A percentile compares a stretch with the other conserved stretches of the same genome.
phyloP scores from a whole-genome alignment of 2,888 invertebrate species.

The Atrina japonica region DNA sequence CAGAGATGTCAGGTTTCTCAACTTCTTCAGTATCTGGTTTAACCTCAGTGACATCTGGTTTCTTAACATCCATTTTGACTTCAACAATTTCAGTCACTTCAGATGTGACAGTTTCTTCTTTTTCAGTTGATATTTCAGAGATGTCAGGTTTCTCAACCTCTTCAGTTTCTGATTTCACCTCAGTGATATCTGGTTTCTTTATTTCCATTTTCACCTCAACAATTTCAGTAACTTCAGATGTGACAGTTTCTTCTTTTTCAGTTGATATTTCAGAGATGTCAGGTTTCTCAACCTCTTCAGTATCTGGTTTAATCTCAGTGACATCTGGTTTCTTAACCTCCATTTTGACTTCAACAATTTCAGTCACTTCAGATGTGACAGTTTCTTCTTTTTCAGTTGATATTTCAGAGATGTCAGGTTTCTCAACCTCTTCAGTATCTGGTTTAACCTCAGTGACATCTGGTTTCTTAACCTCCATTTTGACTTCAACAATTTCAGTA shows the following conservation, averaged over 20 bases:
- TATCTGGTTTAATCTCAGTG: background rate
- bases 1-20: background rate
- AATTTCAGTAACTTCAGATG: background rate
- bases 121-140: slow-evolving; percentile 3
- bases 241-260: slow-evolving; percentile 7
- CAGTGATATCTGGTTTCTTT: background rate
- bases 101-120: slow-evolving; percentile 7
- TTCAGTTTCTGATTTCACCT: background rate
- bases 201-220: background rate
- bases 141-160: background rate
- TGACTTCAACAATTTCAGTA: background rate
- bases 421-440: background rate
- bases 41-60: slow-evolving; percentile 21
- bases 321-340: slow-evolving; percentile 11
- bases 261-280: background rate
- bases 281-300: background rate
- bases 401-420: background rate
- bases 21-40: background rate
- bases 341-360: slow-evolving; percentile 1
- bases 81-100: background rate
- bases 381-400: background rate
- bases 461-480: background rate
- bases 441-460: background rate
- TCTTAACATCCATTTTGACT: slow-evolving; percentile 8
- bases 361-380: background rate